Percentiles rank a stretch among this genome's conserved stretches.
Conservation (phyloP, 2,797 vertebrate genomes). For the Phyllotis vaccarum region DNA sequence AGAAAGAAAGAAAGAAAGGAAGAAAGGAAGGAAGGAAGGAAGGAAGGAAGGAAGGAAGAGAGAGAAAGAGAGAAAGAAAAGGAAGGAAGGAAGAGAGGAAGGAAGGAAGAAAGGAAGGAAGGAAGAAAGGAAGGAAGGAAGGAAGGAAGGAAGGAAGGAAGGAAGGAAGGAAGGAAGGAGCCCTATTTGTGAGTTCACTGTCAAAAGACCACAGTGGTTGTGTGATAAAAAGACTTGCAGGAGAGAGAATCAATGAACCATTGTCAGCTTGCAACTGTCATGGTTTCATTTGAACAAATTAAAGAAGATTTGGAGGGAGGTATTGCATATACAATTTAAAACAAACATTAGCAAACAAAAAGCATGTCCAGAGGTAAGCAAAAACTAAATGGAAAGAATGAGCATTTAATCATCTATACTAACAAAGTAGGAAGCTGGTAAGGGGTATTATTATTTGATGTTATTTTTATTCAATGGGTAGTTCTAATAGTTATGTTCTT, state of each 20-base stretch:
- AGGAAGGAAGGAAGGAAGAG: not conserved
- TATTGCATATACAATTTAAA: not conserved
- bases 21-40: too few relatives aligned
- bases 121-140: not conserved
- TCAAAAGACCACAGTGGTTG: not conserved
- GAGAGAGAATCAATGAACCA: not conserved
- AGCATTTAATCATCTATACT: not conserved
- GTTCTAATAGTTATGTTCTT: not conserved
- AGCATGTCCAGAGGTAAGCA: not conserved
- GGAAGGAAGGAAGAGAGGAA: not conserved
- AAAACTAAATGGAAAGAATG: not conserved
- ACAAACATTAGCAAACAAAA: not conserved
- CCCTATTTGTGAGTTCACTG: not conserved
- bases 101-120: not conserved
- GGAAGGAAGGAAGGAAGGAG: not conserved
- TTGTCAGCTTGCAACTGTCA: not conserved
- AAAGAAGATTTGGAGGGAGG: not conserved
- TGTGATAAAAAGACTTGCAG: not conserved
- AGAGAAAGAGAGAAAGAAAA: not conserved
- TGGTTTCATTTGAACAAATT: not conserved
- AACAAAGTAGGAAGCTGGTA: accelerated
- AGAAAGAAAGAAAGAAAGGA: not conserved
- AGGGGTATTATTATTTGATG: not conserved
- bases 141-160: not conserved
- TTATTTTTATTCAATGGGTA: not conserved